These are phyloP conservation scores for Campoletis sonorensis DNA, from an alignment of 1,140 invertebrate species.

Conservation along the genomic window DNA sequence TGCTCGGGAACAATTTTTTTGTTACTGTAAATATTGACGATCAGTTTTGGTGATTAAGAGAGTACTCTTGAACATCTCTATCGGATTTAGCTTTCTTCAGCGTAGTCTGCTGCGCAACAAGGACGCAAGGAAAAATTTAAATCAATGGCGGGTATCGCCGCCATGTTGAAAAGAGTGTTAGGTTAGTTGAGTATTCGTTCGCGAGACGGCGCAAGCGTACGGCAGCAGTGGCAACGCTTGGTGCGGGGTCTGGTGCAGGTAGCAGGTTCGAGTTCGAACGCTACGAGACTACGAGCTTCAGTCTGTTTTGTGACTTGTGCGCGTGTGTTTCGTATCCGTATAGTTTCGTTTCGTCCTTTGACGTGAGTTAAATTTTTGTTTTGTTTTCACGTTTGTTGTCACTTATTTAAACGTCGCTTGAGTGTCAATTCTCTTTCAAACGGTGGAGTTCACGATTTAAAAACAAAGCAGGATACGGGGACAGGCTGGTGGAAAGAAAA, in stretches of 20 bases:
- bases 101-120: no score
- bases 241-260: constrained; percentile 23
- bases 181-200: neutral
- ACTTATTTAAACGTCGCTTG: neutral
- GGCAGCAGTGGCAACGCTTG: neutral
- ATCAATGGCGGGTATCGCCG: neutral
- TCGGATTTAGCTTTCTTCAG: no score
- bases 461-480: no score
- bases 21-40: no score
- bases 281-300: constrained; percentile 15
- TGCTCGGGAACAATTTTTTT: no score
- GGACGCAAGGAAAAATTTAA: neutral
- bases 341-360: constrained; percentile 42
- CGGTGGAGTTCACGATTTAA: no score
- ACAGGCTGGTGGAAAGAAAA: no score
- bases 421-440: neutral
- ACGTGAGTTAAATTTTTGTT: constrained; percentile 29
- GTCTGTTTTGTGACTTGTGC: constrained; percentile 51
- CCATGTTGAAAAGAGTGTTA: neutral
- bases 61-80: no score
- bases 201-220: neutral
- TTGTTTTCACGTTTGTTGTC: constrained; percentile 13
- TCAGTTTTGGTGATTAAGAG: no score
- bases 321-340: constrained; percentile 14
- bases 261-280: neutral